Evolutionary conservation across 2,888 invertebrate species (phyloP).

Genomic region (Standfussiana lucernea): DNA sequence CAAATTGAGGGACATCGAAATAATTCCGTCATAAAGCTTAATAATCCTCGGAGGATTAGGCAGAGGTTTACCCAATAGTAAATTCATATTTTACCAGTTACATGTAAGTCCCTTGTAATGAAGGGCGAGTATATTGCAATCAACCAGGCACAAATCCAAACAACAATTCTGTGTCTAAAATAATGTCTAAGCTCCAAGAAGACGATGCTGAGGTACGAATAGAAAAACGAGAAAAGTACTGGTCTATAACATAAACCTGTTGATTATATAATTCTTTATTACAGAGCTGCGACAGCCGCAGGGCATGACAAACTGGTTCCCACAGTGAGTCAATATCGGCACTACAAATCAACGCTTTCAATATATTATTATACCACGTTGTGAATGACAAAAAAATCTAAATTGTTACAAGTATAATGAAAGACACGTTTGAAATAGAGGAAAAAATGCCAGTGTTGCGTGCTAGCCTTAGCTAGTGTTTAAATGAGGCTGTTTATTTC

Average conservation of each 20-base stretch:
- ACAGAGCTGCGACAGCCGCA: slow-evolving; percentile 45
- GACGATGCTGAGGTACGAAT: background rate
- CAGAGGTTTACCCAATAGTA: background rate
- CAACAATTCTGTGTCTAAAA: background rate
- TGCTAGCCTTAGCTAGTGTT: slow-evolving; percentile 5
- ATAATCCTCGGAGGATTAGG: background rate
- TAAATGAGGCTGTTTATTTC: slow-evolving; percentile 19
- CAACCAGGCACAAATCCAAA: background rate
- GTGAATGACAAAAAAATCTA: slow-evolving; percentile 50
- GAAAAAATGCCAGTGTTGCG: slow-evolving; percentile 30
- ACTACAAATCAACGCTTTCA: slow-evolving; percentile 48
- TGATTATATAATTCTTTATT: slow-evolving; percentile 60
- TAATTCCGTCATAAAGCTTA: background rate
- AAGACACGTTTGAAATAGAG: slow-evolving; percentile 32
- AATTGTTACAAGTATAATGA: slow-evolving; percentile 44
- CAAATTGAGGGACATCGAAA: background rate
- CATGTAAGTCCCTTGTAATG: background rate
- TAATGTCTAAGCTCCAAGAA: slow-evolving; percentile 11
- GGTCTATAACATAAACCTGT: slow-evolving; percentile 39
- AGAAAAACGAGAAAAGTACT: slow-evolving; percentile 39
- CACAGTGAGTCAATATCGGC: slow-evolving; percentile 63
- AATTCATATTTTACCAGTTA: background rate
- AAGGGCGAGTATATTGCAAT: background rate
- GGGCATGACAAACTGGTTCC: slow-evolving; percentile 63
- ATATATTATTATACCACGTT: slow-evolving; percentile 18